Base-by-base conservation (phyloP, 2,113 vertebrate genomes). In the Alligator mississippiensis region DNA sequence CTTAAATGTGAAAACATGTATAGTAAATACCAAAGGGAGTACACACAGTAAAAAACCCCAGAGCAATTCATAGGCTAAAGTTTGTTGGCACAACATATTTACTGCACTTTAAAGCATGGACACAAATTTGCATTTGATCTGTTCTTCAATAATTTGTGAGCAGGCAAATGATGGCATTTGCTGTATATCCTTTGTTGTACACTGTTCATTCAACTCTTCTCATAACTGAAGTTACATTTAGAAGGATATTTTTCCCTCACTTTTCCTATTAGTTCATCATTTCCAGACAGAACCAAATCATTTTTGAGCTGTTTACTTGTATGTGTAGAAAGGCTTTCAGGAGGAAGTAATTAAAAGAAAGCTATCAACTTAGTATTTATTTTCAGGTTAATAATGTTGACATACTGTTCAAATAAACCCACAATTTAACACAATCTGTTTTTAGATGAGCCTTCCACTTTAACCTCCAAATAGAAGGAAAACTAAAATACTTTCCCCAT, bases 321-420 rank as follows among this genome's bases (percentile, higher is more conserved):
- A 97, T 96, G 96, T 93, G 79, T 92, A 97, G 86, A 96, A 89
- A 88, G 94, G 92, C 91, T 97, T 97, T 97, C 93, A 95, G 85
- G 91, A 97, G 95, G 93, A 97, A 92, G 95, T 94, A 97, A 97
- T 97, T 97, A 97, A 97, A 97, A 96, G 90, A 98, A 97, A 96
- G 78, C 91, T 97, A 97, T 97, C 96, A 95, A 96, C 97, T 96
- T 90, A 93, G 89, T 91, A 90, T 93, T 85, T 93, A 94, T 96
- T 94, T 96, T 95, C 83, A 95, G 98, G 96, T 95, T 97, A 97
- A 97, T 97, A 97, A 97, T 87, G 89, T 95, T 97, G 96, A 97
- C 96, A 97, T 95, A 94, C 92, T 96, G 95, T 94, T 97, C 96
- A 97, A 98, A 98, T 97, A 97, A 98, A 94, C 80, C 85, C 96